phyloP scores from a whole-genome alignment of 1,140 invertebrate species.

The Solenopsis fugax region DNA sequence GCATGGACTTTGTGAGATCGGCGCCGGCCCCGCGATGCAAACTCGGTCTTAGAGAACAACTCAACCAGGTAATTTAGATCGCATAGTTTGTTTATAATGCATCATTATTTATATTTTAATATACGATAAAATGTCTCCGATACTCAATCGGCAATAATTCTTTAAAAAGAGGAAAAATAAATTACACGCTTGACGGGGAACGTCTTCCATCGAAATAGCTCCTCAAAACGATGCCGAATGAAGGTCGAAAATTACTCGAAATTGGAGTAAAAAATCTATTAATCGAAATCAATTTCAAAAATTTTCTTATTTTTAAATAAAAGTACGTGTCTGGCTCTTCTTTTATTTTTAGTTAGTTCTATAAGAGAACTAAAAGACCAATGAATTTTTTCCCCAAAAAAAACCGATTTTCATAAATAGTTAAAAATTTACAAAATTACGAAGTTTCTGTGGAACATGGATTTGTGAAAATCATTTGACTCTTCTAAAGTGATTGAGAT shows the following conservation, averaged over 20 bases:
- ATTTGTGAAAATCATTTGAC: not conserved
- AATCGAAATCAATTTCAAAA: too few species aligned
- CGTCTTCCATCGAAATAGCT: too few species aligned
- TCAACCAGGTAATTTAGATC: conserved; percentile 91
- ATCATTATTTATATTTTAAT: too few species aligned
- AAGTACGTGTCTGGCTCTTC: not conserved
- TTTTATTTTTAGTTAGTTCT: not conserved
- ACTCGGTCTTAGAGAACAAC: conserved; percentile 94
- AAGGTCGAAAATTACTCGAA: too few species aligned
- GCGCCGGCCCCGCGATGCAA: conserved; percentile 95
- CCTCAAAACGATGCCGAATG: too few species aligned
- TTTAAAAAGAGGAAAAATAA: too few species aligned
- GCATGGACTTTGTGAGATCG: conserved; percentile 94
- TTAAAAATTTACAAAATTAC: not conserved
- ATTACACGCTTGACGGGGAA: too few species aligned
- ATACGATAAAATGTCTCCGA: too few species aligned
- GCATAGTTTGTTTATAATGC: not conserved
- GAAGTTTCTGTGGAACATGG: not conserved
- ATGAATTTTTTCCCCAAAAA: not conserved
- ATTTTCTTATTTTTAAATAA: not conserved
- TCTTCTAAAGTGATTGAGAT: not conserved
- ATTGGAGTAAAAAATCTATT: too few species aligned
- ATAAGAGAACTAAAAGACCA: not conserved
- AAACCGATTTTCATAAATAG: not conserved
- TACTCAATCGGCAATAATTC: too few species aligned